Evolutionary conservation across 1,140 invertebrate species (phyloP).

Genomic region (Vollenhovia emeryi): DNA sequence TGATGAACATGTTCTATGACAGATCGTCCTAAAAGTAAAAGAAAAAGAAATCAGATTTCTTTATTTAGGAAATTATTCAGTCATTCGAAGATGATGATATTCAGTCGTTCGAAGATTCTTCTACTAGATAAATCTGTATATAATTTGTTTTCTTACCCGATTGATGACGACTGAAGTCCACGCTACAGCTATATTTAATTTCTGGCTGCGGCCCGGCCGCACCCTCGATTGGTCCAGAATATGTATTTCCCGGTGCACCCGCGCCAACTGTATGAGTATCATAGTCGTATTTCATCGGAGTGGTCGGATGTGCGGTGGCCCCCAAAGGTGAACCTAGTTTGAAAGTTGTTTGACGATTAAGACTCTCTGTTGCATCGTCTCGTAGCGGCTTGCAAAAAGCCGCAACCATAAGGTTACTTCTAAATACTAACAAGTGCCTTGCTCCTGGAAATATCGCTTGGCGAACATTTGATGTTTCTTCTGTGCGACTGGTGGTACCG

Average conservation of each 20-base stretch:
- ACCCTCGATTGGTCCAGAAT: conserved; percentile 84
- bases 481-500: conserved; percentile 90
- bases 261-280: conserved; percentile 85
- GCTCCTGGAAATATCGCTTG: conserved; percentile 92
- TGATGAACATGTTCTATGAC: conserved; percentile 89
- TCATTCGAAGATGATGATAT: too few relatives aligned
- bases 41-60: neutral
- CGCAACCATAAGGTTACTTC: neutral
- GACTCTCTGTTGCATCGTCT: neutral
- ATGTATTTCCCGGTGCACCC: conserved; percentile 85
- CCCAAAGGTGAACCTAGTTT: conserved; percentile 78
- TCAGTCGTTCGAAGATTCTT: too few relatives aligned
- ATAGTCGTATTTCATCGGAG: conserved; percentile 88
- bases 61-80: neutral
- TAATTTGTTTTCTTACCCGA: conserved; percentile 75
- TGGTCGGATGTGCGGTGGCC: conserved; percentile 83
- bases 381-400: neutral
- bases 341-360: neutral
- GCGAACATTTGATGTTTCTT: conserved; percentile 97
- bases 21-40: conserved; percentile 81
- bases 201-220: conserved; percentile 87
- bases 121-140: neutral
- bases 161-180: conserved; percentile 89
- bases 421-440: conserved; percentile 76
- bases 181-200: conserved; percentile 90